Conservation (phyloP, 2,113 vertebrate species). For the Microcebus griseorufus region DNA sequence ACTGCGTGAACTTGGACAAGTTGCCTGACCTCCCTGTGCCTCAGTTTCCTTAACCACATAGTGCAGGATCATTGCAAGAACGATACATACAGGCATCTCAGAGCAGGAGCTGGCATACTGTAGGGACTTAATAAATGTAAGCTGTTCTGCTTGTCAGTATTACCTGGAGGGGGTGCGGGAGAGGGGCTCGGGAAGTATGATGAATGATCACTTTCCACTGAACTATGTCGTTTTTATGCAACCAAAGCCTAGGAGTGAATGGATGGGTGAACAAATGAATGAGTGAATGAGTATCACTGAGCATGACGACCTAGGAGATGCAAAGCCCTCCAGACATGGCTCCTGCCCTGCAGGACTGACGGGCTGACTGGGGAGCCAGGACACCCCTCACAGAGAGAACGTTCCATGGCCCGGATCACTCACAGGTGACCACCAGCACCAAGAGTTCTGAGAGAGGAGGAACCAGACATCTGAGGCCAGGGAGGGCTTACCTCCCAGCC, state of each 20-base stretch:
- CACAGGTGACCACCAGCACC: not conserved
- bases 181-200: not conserved
- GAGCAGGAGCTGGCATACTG: not conserved
- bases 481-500: not conserved
- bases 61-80: not conserved
- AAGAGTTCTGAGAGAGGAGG: not conserved
- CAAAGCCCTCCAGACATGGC: not conserved
- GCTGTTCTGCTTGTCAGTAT: not conserved
- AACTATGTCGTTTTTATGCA: not conserved
- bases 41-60: not conserved
- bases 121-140: not conserved
- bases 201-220: not conserved
- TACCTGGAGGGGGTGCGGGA: accelerated
- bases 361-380: not conserved
- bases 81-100: not conserved
- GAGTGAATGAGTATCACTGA: not conserved
- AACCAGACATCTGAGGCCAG: not conserved
- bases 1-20: not conserved
- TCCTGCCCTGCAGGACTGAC: not conserved
- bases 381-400: not conserved
- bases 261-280: not conserved
- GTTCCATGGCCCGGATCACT: too few relatives aligned
- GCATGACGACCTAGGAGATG: too few relatives aligned
- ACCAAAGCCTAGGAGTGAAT: not conserved
- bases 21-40: not conserved